Evolutionary conservation across 1,140 invertebrate species (phyloP), one percentile per base, ranked within the genome.

Genomic region (Teleogryllus occipitalis): DNA sequence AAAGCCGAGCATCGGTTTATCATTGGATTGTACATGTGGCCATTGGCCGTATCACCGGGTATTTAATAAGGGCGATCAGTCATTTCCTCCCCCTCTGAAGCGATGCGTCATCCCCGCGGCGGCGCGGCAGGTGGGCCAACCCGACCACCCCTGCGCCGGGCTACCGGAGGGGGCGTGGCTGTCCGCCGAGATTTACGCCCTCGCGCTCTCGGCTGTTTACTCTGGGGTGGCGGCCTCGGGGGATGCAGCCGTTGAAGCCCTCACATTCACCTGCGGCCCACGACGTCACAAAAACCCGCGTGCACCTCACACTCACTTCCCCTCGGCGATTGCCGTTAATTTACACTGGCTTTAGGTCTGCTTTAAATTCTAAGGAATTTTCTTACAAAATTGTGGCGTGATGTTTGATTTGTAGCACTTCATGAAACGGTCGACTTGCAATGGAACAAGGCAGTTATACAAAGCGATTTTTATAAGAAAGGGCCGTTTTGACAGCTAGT

Each of bases 161-260:
- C 54, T 65, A 65, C 54, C 54, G 54, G 54, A 65, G 54, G 54
- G 54, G 54, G 54, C 54, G 54, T 65, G 54, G 54, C 54, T 65
- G 54, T 65, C 54, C 10, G 54, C 10, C 10, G 54, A 65, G 54
- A 65, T 65, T 65, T 65, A 65, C 54, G 54, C 54, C 54, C 10
- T 65, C 54, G 54, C 18, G 54, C 54, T 7, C 54, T 65, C 10
- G 54, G 54, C 10, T 65, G 54, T 65, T 65, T 65, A 65, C 54
- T 65, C 54, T 14, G 18, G 54, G 54, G 54, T 65, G 54, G 54
- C 54, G 10, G 54, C 54, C 10, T 2, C 27, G 27, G 27, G 27
- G 27, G 27, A 39, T 39, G 27, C 27, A 39, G 27, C 27, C 27
- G 27, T 5, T 39, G 27, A 1, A 39, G 5, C 27, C 27, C 27